Evolutionary conservation across 2,113 vertebrate genomes (phyloP), one percentile per base, ranked within the genome.

Genomic region (Labeo catla): DNA sequence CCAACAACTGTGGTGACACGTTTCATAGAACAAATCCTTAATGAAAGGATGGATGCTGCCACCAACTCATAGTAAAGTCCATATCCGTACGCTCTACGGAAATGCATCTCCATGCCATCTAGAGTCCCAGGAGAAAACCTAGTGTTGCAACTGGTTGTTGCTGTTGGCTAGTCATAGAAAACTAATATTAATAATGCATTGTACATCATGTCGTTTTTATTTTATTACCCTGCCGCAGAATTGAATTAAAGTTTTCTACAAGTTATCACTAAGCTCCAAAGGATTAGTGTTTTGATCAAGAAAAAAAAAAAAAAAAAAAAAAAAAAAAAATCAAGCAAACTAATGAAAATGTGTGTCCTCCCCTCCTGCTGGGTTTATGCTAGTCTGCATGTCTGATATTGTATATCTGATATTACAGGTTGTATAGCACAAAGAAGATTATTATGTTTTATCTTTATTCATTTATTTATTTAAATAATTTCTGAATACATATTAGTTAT

Each of bases 351-450:
- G 8, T 36, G 23, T 54, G 39, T 49, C 43, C 72, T 43, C 68
- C 16, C 9, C 36, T 72, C 36, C 36, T 8, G 11, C 47, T 28
- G 4, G 21, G 34, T 74, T 87, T 76, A 84, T 84, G 89, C 57
- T 47, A 74, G 36, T 79, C 83, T 39, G 73, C 28, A 43, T 47
- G 36, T 19, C 83, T 81, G 76, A 83, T 74, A 72, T 88, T 59
- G 54, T 21, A 21, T 59, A 61, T 61, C 21, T 61, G 57, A 83
- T 83, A 47, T 74, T 83, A 86, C 13, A 61, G 80, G 50, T 36
- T 65, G 68, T 86, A 76, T 45, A 86, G 57, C 36, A 84, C 81
- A 19, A 78, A 49, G 81, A 83, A 81, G 85, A 89, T 91, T 88
- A 84, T 84, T 65, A 12, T 28, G 28, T 85, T 13, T 28, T 43